Conservation (phyloP, 2,888 invertebrate species). For the Ernsta delagoae region DNA sequence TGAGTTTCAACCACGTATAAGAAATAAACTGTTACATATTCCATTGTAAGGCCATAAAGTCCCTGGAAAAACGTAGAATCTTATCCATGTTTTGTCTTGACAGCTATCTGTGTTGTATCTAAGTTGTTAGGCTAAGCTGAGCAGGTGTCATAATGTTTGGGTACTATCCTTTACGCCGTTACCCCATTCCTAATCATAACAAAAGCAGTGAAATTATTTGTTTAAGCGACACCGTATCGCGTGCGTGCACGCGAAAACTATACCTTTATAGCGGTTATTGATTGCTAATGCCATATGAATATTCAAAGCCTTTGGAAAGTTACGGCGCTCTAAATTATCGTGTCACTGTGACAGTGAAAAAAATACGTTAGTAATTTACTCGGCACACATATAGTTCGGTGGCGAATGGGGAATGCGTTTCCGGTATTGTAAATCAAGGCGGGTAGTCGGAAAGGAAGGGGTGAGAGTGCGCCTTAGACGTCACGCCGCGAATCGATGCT, state of each 20-base stretch:
- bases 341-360: conserved; percentile 82
- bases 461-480: conserved; percentile 80
- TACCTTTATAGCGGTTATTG: conserved; percentile 81
- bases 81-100: not conserved
- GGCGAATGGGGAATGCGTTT: conserved; percentile 70
- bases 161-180: conserved; percentile 23
- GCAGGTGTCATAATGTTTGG: conserved; percentile 8
- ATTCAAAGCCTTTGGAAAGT: conserved; percentile 81
- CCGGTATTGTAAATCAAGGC: conserved; percentile 81
- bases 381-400: conserved; percentile 64
- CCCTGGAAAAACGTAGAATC: conserved; percentile 6
- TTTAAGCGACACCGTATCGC: conserved; percentile 82
- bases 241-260: conserved; percentile 83
- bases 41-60: conserved; percentile 11
- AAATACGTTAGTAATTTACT: conserved; percentile 71
- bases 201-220: conserved; percentile 81
- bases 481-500: conserved; percentile 78
- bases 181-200: conserved; percentile 58
- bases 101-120: conserved; percentile 1
- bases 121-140: not conserved
- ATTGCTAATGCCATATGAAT: conserved; percentile 83
- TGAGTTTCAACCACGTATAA: conserved; percentile 43
- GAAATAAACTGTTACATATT: conserved; percentile 35
- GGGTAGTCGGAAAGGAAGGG: conserved; percentile 82
- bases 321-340: conserved; percentile 81